Evolutionary conservation across 2,113 vertebrate species (phyloP).

Genomic region (Gavia stellata): DNA sequence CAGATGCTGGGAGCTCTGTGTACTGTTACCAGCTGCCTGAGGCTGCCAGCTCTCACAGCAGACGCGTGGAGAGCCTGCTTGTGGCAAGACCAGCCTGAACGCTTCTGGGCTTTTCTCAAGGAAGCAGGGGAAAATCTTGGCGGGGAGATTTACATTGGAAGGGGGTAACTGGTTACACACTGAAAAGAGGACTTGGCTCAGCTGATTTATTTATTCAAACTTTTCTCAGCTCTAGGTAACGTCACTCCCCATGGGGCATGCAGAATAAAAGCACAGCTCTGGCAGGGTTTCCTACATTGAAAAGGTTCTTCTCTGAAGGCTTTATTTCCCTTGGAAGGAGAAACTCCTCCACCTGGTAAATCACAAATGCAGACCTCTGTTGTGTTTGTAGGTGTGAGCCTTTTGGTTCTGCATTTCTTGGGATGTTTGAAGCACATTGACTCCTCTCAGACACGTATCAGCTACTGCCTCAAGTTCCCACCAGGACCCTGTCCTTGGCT

Average conservation of each 20-base stretch:
- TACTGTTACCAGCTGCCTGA: background rate
- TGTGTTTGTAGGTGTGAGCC: background rate
- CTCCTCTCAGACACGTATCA: background rate
- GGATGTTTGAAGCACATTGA: background rate
- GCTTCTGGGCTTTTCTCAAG: conserved; percentile 2
- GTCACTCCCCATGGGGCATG: background rate
- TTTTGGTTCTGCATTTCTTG: background rate
- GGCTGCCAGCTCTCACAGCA: background rate
- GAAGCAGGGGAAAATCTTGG: background rate
- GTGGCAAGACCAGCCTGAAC: background rate
- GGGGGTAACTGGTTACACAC: background rate
- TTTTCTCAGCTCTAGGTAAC: background rate
- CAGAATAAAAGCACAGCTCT: background rate
- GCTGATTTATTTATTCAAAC: background rate
- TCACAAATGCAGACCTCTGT: background rate
- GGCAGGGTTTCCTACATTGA: background rate
- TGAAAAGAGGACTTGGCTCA: background rate
- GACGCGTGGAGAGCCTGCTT: background rate
- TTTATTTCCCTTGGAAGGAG: background rate
- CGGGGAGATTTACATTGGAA: background rate
- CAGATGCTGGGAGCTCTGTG: background rate
- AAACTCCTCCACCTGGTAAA: background rate
- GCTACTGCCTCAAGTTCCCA: background rate
- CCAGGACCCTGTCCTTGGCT: background rate
- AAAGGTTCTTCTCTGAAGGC: background rate